Evolutionary conservation across 2,797 vertebrate species (phyloP).

Genomic region (Pangasius larnaudii): DNA sequence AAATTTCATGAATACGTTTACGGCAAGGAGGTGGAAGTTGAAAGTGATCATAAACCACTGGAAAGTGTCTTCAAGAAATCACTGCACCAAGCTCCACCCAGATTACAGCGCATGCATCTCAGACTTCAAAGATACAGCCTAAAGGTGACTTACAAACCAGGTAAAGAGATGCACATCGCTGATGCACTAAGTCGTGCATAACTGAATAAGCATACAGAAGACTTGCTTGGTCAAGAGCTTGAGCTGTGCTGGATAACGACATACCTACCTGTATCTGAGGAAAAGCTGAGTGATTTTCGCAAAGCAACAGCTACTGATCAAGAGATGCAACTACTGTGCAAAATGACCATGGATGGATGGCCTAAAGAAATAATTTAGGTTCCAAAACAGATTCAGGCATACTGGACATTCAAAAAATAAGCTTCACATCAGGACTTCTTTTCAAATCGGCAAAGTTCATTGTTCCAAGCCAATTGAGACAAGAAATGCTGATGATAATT

Average conservation of each 20-base stretch:
- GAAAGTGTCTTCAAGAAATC: constrained; percentile 38
- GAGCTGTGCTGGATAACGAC: background rate
- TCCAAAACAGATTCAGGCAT: constrained; percentile 10
- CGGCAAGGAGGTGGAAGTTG: constrained; percentile 9
- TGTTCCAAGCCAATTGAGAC: constrained; percentile 34
- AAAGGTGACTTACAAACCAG: constrained; percentile 18
- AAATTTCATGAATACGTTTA: background rate
- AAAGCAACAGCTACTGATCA: constrained; percentile 25
- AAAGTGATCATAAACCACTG: constrained; percentile 43
- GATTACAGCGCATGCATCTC: constrained; percentile 43
- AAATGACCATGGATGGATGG: background rate
- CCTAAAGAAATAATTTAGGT: background rate
- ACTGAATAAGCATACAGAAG: constrained; percentile 16
- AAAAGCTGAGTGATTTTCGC: constrained; percentile 15
- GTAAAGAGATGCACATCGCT: constrained; percentile 39
- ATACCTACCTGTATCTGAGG: constrained; percentile 7
- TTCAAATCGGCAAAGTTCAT: constrained; percentile 41
- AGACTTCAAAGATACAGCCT: constrained; percentile 29
- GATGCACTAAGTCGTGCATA: constrained; percentile 31
- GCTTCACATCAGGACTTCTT: constrained; percentile 6
- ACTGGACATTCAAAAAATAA: constrained; percentile 43
- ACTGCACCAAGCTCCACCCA: background rate
- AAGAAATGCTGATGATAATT: constrained; percentile 41
- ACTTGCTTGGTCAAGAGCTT: constrained; percentile 35
- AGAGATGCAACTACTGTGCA: constrained; percentile 7